These are phyloP conservation scores for Acleris literana DNA, from an alignment of 2,888 invertebrate species.

Conservation along the genomic window DNA sequence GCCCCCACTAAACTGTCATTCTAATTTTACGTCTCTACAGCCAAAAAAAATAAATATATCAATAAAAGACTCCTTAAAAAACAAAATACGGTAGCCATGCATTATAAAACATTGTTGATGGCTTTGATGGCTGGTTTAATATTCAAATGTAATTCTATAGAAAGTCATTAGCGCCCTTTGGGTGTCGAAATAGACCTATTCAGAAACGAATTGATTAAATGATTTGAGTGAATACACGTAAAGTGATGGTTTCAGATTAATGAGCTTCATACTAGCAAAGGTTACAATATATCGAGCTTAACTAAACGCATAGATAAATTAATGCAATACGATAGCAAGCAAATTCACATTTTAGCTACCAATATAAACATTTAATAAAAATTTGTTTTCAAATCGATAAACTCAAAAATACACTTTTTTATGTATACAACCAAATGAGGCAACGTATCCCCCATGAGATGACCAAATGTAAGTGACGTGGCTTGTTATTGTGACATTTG, in stretches of 20 bases:
- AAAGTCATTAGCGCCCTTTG: slow-evolving; percentile 29
- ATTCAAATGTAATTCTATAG: slow-evolving; percentile 29
- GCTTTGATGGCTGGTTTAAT: slow-evolving; percentile 24
- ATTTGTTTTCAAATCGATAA: no score
- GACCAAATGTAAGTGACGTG: no score
- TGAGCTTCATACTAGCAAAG: background rate
- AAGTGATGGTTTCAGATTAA: slow-evolving; percentile 1
- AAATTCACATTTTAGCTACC: no score
- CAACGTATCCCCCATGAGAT: no score
- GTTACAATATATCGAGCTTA: background rate
- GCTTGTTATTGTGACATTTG: no score
- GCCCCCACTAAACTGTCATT: slow-evolving; percentile 43
- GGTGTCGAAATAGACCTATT: slow-evolving; percentile 28
- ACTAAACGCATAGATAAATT: background rate
- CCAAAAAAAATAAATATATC: no score
- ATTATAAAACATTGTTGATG: slow-evolving; percentile 5
- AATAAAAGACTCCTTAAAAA: background rate
- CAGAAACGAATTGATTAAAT: slow-evolving; percentile 28
- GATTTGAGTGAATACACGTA: slow-evolving; percentile 15
- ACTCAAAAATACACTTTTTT: no score
- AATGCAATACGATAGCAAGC: no score
- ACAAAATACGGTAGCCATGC: slow-evolving; percentile 13
- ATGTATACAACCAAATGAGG: no score
- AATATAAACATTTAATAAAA: no score
- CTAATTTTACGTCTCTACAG: no score